These are phyloP conservation scores for Euplagia quadripunctaria DNA, from an alignment of 2,888 invertebrate species.

Conservation along the genomic window DNA sequence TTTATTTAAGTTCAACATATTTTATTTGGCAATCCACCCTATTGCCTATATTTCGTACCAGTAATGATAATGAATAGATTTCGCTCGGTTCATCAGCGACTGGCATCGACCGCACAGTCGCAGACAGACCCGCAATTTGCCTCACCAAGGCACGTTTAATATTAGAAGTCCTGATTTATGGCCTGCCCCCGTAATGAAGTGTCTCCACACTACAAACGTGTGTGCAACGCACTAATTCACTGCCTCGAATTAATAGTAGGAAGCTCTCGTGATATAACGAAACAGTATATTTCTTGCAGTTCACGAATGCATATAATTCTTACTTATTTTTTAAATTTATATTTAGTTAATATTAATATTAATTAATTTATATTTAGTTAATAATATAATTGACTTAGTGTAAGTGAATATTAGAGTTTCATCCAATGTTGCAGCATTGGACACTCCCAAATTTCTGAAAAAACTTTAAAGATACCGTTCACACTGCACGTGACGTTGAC, in stretches of 20 bases:
- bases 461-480: too few species aligned
- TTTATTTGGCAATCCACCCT: background rate
- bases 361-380: background rate
- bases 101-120: slow-evolving; percentile 66
- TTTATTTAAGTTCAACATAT: background rate
- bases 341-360: background rate
- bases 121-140: slow-evolving; percentile 77
- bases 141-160: slow-evolving; percentile 87
- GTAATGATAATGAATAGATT: slow-evolving; percentile 44
- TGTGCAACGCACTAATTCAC: slow-evolving; percentile 84
- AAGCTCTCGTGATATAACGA: slow-evolving; percentile 45
- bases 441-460: too few species aligned
- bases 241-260: slow-evolving; percentile 78
- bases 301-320: background rate
- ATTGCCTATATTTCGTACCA: background rate
- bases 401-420: too few species aligned
- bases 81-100: slow-evolving; percentile 48
- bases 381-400: too few species aligned
- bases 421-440: too few species aligned
- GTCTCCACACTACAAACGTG: slow-evolving; percentile 84
- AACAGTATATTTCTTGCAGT: slow-evolving; percentile 17
- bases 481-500: too few species aligned
- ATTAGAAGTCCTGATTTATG: slow-evolving; percentile 88
- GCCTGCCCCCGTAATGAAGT: slow-evolving; percentile 85
- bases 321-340: background rate